Evolutionary conservation across 2,888 invertebrate genomes (phyloP).

Genomic region (Tenthredo livida): DNA sequence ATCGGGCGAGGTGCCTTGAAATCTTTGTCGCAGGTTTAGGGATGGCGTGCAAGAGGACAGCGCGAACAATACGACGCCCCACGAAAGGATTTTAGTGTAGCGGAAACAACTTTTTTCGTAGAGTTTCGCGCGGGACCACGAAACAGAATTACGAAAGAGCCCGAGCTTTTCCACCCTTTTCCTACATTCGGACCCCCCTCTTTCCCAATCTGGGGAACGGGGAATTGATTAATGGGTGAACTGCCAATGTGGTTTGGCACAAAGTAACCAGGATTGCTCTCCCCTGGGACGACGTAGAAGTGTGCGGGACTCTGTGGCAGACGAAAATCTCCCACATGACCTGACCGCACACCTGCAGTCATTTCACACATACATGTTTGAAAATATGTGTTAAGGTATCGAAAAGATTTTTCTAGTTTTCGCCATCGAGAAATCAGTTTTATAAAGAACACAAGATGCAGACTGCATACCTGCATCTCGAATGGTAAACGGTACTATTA

Average conservation of each 20-base stretch:
- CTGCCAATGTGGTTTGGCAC: slow-evolving; percentile 68
- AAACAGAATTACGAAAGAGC: slow-evolving; percentile 68
- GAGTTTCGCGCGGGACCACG: slow-evolving; percentile 66
- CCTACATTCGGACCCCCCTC: neutral
- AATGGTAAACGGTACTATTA: neutral
- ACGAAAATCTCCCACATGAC: slow-evolving; percentile 44
- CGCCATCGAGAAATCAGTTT: neutral
- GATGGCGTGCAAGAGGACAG: slow-evolving; percentile 33
- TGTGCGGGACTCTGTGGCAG: slow-evolving; percentile 29
- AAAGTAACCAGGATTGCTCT: slow-evolving; percentile 54
- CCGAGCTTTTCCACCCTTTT: slow-evolving; percentile 19
- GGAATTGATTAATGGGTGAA: slow-evolving; percentile 71
- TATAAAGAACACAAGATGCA: neutral
- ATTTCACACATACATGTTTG: neutral
- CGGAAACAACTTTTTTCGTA: slow-evolving; percentile 68
- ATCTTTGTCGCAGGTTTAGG: slow-evolving; percentile 41
- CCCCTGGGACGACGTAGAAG: slow-evolving; percentile 35
- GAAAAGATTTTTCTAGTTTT: neutral
- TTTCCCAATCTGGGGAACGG: slow-evolving; percentile 57
- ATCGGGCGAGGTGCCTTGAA: slow-evolving; percentile 34
- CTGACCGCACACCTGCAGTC: slow-evolving; percentile 29
- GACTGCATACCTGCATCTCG: neutral
- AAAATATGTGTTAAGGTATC: neutral
- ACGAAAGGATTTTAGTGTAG: slow-evolving; percentile 71
- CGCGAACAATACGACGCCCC: slow-evolving; percentile 51